Base-by-base conservation (phyloP, 30 jellyfish, hydroid and myxozoan species). In the Haliclystus octoradiatus region DNA sequence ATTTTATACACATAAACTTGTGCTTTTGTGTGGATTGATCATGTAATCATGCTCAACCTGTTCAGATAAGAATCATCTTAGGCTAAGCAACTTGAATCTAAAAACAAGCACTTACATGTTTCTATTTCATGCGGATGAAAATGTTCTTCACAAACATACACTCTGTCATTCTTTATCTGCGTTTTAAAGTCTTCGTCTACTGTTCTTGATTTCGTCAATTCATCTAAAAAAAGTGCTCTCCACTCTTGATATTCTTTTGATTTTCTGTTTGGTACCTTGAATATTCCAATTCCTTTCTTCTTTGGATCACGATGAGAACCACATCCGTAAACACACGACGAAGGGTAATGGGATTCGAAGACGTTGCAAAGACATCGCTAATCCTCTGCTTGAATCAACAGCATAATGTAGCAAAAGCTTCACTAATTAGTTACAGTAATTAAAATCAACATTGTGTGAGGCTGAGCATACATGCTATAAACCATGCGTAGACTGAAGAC, bases 291-390 rank as follows among this genome's bases (percentile, higher is more conserved):
- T 50, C 72, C 81, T 71, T 69, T 71, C 24, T 63, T 49, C 52
- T 72, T 50, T n/a, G n/a, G n/a, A n/a, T n/a, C n/a, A 31, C 81
- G 63, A 52, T 30, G 52, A 15, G 29, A 50, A 32, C 81, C 81
- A 50, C 81, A 71, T 22, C 73, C 81, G 30, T 34, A 71, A 24
- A 71, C 81, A n/a, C n/a, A n/a, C n/a, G n/a, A n/a, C n/a, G n/a
- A n/a, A n/a, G n/a, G n/a, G n/a, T n/a, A n/a, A n/a, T n/a, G n/a
- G n/a, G n/a, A n/a, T n/a, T n/a, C n/a, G n/a, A n/a, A n/a, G n/a
- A n/a, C n/a, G n/a, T n/a, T n/a, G n/a, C n/a, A n/a, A n/a, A n/a
- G n/a, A n/a, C n/a, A n/a, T n/a, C n/a, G n/a, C n/a, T n/a, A n/a
- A n/a, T n/a, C n/a, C n/a, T n/a, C n/a, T n/a, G n/a, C n/a, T n/a